Base-by-base conservation (phyloP, 2,113 vertebrate genomes). In the Serilophus lunatus region DNA sequence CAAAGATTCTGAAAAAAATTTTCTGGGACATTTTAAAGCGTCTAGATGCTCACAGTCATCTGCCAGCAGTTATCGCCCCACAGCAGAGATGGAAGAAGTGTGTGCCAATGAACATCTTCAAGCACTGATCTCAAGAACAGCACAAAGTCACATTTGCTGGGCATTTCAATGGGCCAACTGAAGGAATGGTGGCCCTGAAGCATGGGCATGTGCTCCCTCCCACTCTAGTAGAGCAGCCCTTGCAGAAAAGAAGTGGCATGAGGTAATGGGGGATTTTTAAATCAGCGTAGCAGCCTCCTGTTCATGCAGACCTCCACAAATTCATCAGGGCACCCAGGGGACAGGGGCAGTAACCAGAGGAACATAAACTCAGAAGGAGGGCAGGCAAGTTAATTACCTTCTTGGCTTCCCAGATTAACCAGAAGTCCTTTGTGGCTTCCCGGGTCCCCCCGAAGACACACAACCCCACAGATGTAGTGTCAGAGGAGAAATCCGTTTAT, bases 171-270 rank as follows among this genome's bases (percentile, higher is more conserved):
- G 3, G 15, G n/a, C 9, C 20, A 3, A 0, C 22, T 20, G 22
- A 28, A 60, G 59, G n/a, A 84, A 23, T 10, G 3, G 9, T 16
- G 12, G n/a, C 50, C 31, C 82, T 0, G 3, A 61, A 25, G 75
- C 66, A 44, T 0, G 0, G 65, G 9, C 13, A 64, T 0, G 0
- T 8, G n/a, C 18, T 93, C 45, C 20, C 28, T 90, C 28, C 57
- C 5, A 6, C 47, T 24, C 31, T 9, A 51, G 31, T 35, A 36
- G 40, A 38, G 54, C 25, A 53, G 50, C 2, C 18, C 64, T 15
- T 18, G 42, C 12, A 88, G 31, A 45, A 40, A 28, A 56, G 51
- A 80, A 18, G 17, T 9, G 25, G 17, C 13, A 13, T 14, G 40
- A 70, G 22, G 19, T 8, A 68, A 22, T 9, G 8, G 18, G 5